Evolutionary conservation across 2,113 vertebrate species (phyloP).

Genomic region (Ursus arctos): DNA sequence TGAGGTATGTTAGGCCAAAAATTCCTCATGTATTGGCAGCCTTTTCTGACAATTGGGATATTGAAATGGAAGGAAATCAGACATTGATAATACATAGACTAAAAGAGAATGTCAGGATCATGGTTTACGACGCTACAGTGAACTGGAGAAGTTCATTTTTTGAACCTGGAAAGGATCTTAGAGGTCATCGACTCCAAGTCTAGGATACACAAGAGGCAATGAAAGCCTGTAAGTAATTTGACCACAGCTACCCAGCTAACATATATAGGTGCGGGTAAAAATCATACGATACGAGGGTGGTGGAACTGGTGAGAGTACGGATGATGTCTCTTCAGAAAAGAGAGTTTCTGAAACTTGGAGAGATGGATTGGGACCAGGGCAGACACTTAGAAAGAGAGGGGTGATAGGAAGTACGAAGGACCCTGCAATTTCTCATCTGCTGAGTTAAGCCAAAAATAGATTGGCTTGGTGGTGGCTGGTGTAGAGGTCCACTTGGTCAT

Average conservation of each 20-base stretch:
- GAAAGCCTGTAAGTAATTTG: conserved; percentile 45
- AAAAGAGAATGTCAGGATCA: conserved; percentile 47
- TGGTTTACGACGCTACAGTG: not conserved
- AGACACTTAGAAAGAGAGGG: not conserved
- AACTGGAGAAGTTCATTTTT: conserved; percentile 3
- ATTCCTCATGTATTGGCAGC: not conserved
- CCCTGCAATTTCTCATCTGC: conserved; percentile 21
- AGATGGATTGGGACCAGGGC: not conserved
- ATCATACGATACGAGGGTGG: not conserved
- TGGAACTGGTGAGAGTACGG: not conserved
- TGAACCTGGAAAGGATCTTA: conserved; percentile 24
- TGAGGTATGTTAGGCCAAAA: conserved; percentile 1
- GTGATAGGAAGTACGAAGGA: not conserved
- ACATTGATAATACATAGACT: not conserved
- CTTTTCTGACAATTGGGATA: conserved; percentile 19
- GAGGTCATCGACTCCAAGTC: not conserved
- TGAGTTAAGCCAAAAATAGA: not conserved
- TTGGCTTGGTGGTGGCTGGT: not conserved
- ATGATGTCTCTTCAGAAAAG: not conserved
- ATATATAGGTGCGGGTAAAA: not conserved
- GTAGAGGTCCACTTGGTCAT: not conserved
- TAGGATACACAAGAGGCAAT: not conserved
- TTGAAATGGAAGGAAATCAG: conserved; percentile 46
- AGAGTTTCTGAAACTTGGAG: not conserved
- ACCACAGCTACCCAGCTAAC: not conserved